A percentile compares a stretch with the other conserved stretches of the same genome.
phyloP scores from a whole-genome alignment of 1,140 invertebrate genomes.

The Hypsibius dujardini region DNA sequence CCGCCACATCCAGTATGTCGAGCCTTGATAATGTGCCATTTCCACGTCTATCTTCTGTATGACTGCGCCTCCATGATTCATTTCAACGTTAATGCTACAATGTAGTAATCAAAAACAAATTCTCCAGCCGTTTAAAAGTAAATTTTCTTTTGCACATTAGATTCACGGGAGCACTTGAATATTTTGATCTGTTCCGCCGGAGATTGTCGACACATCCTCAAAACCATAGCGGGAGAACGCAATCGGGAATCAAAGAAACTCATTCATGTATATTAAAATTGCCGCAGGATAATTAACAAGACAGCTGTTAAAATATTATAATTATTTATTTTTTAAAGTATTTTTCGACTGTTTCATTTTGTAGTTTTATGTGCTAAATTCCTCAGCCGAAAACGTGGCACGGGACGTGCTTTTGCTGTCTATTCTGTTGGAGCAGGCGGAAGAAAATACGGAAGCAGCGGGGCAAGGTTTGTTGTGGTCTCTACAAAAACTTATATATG shows the following conservation, averaged over 20 bases:
- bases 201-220: slow-evolving; percentile 1
- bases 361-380: background rate
- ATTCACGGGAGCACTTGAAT: background rate
- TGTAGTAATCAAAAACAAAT: too few relatives aligned
- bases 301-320: background rate
- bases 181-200: background rate
- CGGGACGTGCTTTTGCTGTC: background rate
- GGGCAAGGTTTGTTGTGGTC: too few relatives aligned
- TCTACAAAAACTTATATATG: too few relatives aligned
- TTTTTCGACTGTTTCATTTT: background rate
- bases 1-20: background rate
- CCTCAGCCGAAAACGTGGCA: background rate
- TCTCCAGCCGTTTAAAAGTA: too few relatives aligned
- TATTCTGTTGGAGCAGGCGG: background rate
- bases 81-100: too few relatives aligned
- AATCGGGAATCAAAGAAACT: background rate
- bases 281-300: background rate
- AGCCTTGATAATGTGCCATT: background rate
- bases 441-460: too few relatives aligned
- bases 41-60: too few relatives aligned
- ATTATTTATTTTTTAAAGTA: background rate
- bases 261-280: slow-evolving; percentile 6
- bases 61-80: too few relatives aligned
- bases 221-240: background rate
- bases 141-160: background rate